These are phyloP conservation scores for Mercenaria mercenaria DNA, from an alignment of 1,140 invertebrate species.

Conservation along the genomic window DNA sequence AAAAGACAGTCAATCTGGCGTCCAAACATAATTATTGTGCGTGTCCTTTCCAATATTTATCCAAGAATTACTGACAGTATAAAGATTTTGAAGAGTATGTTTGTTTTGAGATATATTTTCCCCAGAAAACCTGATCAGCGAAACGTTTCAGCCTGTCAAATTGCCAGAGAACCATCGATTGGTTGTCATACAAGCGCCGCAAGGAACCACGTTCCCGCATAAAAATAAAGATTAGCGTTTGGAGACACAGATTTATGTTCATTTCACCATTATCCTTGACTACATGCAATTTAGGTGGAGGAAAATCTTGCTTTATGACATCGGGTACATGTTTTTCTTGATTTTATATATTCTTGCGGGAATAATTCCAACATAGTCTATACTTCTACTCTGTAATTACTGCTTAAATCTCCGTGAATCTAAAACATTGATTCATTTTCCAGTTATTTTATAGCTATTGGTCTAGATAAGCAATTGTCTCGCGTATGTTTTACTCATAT, in stretches of 20 bases:
- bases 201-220: neutral
- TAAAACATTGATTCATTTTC: neutral
- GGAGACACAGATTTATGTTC: slow-evolving; percentile 30
- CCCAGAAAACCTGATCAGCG: neutral
- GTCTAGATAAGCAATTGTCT: neutral
- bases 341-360: neutral
- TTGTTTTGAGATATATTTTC: neutral
- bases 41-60: neutral
- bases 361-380: neutral
- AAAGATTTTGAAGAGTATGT: slow-evolving; percentile 4
- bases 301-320: slow-evolving; percentile 12
- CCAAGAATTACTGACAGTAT: neutral
- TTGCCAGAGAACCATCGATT: neutral
- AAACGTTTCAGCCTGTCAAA: neutral
- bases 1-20: neutral
- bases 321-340: neutral
- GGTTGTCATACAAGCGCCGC: neutral
- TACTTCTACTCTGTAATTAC: neutral
- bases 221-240: neutral
- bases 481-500: neutral
- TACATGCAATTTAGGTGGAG: neutral
- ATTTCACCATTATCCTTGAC: slow-evolving; percentile 20
- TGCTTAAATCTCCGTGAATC: neutral
- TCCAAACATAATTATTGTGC: neutral
- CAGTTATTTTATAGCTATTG: slow-evolving; percentile 20